phyloP scores from a whole-genome alignment of 2,797 vertebrate species.

The Pseudochirops cupreus region DNA sequence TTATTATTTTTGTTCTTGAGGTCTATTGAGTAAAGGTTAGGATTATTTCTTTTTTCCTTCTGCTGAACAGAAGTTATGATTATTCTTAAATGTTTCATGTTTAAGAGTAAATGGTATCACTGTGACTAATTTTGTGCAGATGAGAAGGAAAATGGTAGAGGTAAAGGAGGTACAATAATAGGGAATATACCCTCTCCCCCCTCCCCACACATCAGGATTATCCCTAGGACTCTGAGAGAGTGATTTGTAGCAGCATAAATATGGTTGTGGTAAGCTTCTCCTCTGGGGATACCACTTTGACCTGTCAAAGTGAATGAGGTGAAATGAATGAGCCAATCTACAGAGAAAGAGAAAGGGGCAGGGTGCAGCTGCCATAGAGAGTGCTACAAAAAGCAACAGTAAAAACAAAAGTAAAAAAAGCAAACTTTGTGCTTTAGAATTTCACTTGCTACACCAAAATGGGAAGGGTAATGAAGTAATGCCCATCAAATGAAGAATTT shows the following conservation, averaged over 20 bases:
- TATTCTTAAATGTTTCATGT: background rate
- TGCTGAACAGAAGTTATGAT: background rate
- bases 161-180: background rate
- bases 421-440: slow-evolving; percentile 24
- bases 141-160: background rate
- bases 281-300: background rate
- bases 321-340: background rate
- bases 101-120: background rate
- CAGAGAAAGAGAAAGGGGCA: background rate
- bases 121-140: background rate
- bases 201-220: background rate
- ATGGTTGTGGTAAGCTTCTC: background rate
- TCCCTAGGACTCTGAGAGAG: background rate
- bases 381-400: background rate
- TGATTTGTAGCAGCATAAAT: background rate
- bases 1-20: background rate
- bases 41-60: background rate
- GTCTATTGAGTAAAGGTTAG: background rate
- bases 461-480: slow-evolving; percentile 22
- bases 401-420: slow-evolving; percentile 50
- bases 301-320: background rate
- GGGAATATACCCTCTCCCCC: background rate
- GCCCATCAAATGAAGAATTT: slow-evolving; percentile 1
- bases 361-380: background rate
- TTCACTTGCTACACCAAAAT: slow-evolving; percentile 20